Conservation (phyloP, 2,113 vertebrate genomes). For the Clupea harengus region DNA sequence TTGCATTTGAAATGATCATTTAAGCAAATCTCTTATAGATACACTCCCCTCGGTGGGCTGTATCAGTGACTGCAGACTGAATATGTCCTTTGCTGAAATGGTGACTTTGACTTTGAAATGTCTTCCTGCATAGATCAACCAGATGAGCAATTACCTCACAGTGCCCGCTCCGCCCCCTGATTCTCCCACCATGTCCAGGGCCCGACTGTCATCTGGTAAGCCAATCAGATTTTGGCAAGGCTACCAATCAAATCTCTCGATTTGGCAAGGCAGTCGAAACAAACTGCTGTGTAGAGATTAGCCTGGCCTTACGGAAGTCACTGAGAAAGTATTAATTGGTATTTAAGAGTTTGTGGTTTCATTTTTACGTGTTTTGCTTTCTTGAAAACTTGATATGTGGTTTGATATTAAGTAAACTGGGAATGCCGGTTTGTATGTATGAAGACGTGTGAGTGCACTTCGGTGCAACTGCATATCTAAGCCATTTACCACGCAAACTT, state of each 20-base stretch:
- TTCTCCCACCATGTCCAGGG: conserved; percentile 85
- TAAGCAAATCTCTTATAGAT: background rate
- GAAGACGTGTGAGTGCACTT: background rate
- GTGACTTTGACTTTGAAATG: conserved; percentile 8
- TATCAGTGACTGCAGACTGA: background rate
- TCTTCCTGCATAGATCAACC: conserved; percentile 58
- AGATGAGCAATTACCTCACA: conserved; percentile 90
- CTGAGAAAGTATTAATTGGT: background rate
- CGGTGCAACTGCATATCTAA: background rate
- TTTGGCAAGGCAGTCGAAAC: background rate
- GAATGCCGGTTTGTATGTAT: background rate
- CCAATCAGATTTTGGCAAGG: background rate
- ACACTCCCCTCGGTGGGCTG: background rate
- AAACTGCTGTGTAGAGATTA: background rate
- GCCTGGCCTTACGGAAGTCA: background rate
- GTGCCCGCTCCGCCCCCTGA: conserved; percentile 83
- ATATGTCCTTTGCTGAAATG: background rate
- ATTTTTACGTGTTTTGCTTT: background rate
- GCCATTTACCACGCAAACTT: background rate
- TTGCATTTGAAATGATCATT: background rate
- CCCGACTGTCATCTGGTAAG: conserved; percentile 90
- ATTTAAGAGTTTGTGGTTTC: background rate
- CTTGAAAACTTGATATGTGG: background rate
- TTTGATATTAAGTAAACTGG: background rate
- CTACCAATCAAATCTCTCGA: background rate